Base-by-base conservation (phyloP, 1,140 invertebrate genomes). In the Brachionus sp. region DNA sequence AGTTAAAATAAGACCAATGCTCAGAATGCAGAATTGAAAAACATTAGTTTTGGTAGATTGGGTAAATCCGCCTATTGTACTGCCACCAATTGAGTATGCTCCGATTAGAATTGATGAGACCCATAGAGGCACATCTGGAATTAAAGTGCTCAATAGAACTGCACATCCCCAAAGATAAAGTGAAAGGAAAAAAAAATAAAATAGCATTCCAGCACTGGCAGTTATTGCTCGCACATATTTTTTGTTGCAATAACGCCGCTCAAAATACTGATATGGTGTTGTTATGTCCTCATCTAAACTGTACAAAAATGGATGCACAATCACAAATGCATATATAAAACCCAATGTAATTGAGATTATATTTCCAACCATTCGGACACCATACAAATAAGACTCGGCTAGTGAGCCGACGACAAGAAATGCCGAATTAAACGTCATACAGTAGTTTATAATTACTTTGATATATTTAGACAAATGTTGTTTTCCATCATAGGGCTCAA, bases 231-330 rank as follows among this genome's bases (percentile, higher is more conserved):
- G 5, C 0, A 75, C 70, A 75, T 75, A 75, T 7, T 75, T 75
- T 46, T 35, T 44, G 16, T 75, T 75, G 16, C 23, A 2, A 13
- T 75, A 75, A 12, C 70, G 37, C 44, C 70, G 39, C 42, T 75
- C 70, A 46, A 75, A 75, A 46, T 75, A 75, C 12, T 75, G 70
- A 75, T 75, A 75, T 46, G 70, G 70, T 25, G 70, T 75, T 16
- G 9, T 75, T n/a, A 75, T 75, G 39, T 75, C 70, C 23, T 44
- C 39, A 10, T 75, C 70, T 3, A 75, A 39, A 50, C 70, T 75
- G 5, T 75, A 75, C 70, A 75, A 25, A 46, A 75, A 75, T 42
- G 70, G 70, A 29, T 75, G 70, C 25, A 75, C 42, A 46, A 75
- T 75, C 9, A 75, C 0, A 46, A 75, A 75, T 46, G 70, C 70